phyloP scores from a whole-genome alignment of 53 echinoderm and acorn worm genomes.

The Astropecten irregularis region DNA sequence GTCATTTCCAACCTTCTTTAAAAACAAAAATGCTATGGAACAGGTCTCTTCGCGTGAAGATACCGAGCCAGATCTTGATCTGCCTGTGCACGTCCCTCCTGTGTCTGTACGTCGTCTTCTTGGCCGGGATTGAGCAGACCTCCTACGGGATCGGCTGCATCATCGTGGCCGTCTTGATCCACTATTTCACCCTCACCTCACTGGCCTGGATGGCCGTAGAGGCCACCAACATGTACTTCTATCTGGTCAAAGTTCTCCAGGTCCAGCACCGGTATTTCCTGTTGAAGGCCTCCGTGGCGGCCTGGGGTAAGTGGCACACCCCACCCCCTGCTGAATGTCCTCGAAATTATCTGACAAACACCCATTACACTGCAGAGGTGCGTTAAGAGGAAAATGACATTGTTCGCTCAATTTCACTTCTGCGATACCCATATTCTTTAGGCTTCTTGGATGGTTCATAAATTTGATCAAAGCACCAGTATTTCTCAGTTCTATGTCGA shows the following conservation, averaged over 20 bases:
- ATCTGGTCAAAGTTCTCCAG: conserved; percentile 42
- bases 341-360: too few relatives aligned
- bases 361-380: too few relatives aligned
- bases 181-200: conserved; percentile 46
- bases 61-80: conserved; percentile 37
- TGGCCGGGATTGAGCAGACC: conserved; percentile 47
- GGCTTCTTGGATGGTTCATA: too few relatives aligned
- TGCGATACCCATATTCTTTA: too few relatives aligned
- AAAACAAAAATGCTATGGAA: too few relatives aligned
- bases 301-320: conserved; percentile 61
- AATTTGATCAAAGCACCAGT: too few relatives aligned
- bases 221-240: conserved; percentile 39
- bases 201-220: conserved; percentile 59
- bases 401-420: too few relatives aligned
- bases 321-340: too few relatives aligned
- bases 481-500: too few relatives aligned
- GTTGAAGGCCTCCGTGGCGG: conserved; percentile 17
- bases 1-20: not conserved
- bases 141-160: conserved; percentile 22
- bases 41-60: conserved; percentile 45
- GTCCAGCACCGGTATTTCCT: not conserved
- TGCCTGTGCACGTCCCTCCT: conserved; percentile 24
- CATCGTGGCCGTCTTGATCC: conserved; percentile 34
- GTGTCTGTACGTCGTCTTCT: conserved; percentile 46
- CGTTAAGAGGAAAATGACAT: too few relatives aligned